Base-by-base conservation (phyloP, 2,113 vertebrate species). In the Lagenorhynchus albirostris region DNA sequence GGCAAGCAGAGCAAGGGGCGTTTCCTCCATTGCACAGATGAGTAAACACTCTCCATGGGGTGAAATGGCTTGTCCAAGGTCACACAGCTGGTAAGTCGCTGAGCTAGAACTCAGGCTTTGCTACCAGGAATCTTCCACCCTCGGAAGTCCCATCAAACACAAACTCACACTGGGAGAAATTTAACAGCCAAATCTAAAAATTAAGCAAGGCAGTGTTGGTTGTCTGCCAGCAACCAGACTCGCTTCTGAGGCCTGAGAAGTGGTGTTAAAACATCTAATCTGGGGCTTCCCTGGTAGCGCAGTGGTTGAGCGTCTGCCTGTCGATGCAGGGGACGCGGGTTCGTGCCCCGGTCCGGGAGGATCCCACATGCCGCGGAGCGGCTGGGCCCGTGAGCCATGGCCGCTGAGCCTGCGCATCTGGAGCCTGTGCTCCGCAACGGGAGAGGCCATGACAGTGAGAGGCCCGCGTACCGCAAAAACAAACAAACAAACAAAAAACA, bases 261-360 rank as follows among this genome's bases (percentile, higher is more conserved):
- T 58, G 82, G n/a, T 92, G 82, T 74, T 73, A 89, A 96, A 93
- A 88, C 47, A 94, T n/a, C 62, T 14, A n/a, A 94, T 95, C 87
- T 83, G 26, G 41, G 41, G 41, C 6, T 41, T 41, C 41, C 41
- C 41, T 41, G 41, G 41, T 41, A 7, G 41, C 41, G 41, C 41
- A 6, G 41, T 1, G 41, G 41, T 41, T 41, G 41, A 41, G 41
- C 6, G 41, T 41, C 41, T 7, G 41, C 41, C 41, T 41, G 41
- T 1, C 41, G 6, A 41, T 41, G 41, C 41, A 41, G 41, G 41
- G 41, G 41, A 41, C 41, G 6, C 41, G 41, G 41, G 41, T 41
- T 41, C 41, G 41, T 41, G 41, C 41, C 41, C 41, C 41, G 41
- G 41, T 41, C 41, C 41, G 6, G 41, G 41, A 41, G 6, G 41